Evolutionary conservation across 2,888 invertebrate genomes (phyloP).

Genomic region (Chaitophorus viminalis): DNA sequence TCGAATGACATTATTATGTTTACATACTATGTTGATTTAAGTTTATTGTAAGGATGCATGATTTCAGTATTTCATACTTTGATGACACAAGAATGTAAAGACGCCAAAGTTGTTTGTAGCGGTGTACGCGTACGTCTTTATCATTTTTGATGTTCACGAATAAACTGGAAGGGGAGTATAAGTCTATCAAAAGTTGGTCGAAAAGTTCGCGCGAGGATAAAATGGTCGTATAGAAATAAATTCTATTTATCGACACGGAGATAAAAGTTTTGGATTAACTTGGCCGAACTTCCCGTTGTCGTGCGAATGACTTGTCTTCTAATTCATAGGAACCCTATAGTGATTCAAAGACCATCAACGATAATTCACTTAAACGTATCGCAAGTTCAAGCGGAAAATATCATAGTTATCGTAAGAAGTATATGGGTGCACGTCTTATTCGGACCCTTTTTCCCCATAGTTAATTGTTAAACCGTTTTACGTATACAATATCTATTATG

Average conservation of each 20-base stretch:
- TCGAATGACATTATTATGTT: too few species aligned
- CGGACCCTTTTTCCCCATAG: not conserved
- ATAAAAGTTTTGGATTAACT: slow-evolving; percentile 54
- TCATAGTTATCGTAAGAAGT: slow-evolving; percentile 19
- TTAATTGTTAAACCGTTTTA: not conserved
- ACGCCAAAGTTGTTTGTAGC: too few species aligned
- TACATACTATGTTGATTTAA: too few species aligned
- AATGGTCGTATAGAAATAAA: slow-evolving; percentile 38
- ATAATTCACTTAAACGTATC: slow-evolving; percentile 37
- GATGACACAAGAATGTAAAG: too few species aligned
- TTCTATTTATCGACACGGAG: slow-evolving; percentile 48
- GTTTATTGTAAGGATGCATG: too few species aligned
- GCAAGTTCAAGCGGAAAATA: slow-evolving; percentile 36
- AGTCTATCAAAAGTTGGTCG: not conserved
- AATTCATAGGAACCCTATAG: slow-evolving; percentile 41
- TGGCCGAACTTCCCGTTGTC: slow-evolving; percentile 30
- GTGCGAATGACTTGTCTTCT: slow-evolving; percentile 32
- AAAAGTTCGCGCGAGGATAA: not conserved
- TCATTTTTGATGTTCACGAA: not conserved
- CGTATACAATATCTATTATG: not conserved
- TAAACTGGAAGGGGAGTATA: not conserved
- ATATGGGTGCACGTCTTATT: not conserved
- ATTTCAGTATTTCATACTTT: too few species aligned
- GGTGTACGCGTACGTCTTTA: not conserved
- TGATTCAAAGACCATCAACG: slow-evolving; percentile 32